Base-by-base conservation (phyloP, 1,140 invertebrate species). In the Centruroides vittatus region DNA sequence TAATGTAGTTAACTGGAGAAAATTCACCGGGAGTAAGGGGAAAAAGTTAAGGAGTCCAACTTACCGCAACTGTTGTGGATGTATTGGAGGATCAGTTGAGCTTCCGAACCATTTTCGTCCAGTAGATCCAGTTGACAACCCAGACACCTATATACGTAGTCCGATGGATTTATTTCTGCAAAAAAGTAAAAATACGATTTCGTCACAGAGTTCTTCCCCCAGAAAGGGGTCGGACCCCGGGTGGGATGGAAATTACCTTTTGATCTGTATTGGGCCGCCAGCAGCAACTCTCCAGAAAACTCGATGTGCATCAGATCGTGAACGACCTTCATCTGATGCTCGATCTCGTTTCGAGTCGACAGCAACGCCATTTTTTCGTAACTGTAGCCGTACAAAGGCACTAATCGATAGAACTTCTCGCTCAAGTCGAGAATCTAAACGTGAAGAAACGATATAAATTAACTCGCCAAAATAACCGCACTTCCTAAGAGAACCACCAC, bases 41-140 rank as follows among this genome's bases (percentile, higher is more conserved):
- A 49, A 48, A n/a, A 50, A 12, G 41, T 11, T 35, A 5, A 61
- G 9, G 12, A 8, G 5, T 9, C 5, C 9, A 50, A 47, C 1
- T 12, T 60, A 65, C 67, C 65, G 71, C 71, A 64, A 54, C 70
- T 75, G 35, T 73, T 71, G 57, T 75, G 65, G 56, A 78, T 73
- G 60, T 77, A 78, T 52, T 76, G 73, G 11, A 78, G 68, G 60
- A 79, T 75, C 59, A 75, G 70, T 63, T 78, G 74, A 41, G 72
- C 66, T 59, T 77, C 75, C 6, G 63, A 57, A 10, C 67, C 67
- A 36, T 70, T 65, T 54, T 70, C 62, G 35, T 68, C 61, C 56
- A 78, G 53, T 10, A 70, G 61, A 52, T 72, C 59, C 12, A 78
- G 65, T 53, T 70, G 67, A 65, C 74, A 73, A 10, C 70, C 69